phyloP scores from a whole-genome alignment of 1,140 invertebrate species.

The Eciton burchellii region DNA sequence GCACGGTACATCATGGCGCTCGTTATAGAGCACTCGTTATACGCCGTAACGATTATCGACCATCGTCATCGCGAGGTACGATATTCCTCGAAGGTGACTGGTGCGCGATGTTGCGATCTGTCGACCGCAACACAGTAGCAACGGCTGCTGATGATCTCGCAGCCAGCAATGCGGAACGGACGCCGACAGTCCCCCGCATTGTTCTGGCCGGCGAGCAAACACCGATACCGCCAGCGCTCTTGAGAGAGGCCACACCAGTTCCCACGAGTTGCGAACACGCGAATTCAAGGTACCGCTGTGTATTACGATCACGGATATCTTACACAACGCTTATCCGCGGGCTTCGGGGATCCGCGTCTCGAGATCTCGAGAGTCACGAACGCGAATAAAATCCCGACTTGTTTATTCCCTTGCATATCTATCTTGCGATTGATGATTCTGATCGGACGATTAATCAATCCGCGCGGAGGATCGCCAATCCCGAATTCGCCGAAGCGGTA shows the following conservation, averaged over 20 bases:
- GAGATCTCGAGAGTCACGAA: slow-evolving; percentile 20
- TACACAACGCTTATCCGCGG: slow-evolving; percentile 66
- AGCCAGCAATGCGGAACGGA: slow-evolving; percentile 79
- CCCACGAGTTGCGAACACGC: slow-evolving; percentile 80
- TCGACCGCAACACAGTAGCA: slow-evolving; percentile 71
- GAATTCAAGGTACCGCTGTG: slow-evolving; percentile 80
- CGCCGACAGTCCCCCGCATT: slow-evolving; percentile 79
- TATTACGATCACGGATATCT: slow-evolving; percentile 65
- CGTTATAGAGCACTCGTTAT: not conserved
- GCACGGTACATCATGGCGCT: not conserved
- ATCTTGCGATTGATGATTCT: slow-evolving; percentile 21
- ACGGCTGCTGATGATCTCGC: slow-evolving; percentile 79
- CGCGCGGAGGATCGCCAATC: too few species aligned
- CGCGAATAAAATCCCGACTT: slow-evolving; percentile 39
- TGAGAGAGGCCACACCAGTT: slow-evolving; percentile 81
- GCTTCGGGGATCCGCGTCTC: slow-evolving; percentile 56
- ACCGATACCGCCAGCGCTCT: slow-evolving; percentile 80
- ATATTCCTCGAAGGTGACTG: slow-evolving; percentile 57
- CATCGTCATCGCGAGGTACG: slow-evolving; percentile 32
- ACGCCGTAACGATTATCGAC: not conserved
- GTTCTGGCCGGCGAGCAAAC: slow-evolving; percentile 80
- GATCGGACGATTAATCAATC: too few species aligned
- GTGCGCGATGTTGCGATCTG: slow-evolving; percentile 49
- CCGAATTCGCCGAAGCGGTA: slow-evolving; percentile 3
- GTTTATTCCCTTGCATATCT: slow-evolving; percentile 24